These are phyloP conservation scores for Terebella lapidaria DNA, from an alignment of 2,888 invertebrate genomes.

Conservation along the genomic window DNA sequence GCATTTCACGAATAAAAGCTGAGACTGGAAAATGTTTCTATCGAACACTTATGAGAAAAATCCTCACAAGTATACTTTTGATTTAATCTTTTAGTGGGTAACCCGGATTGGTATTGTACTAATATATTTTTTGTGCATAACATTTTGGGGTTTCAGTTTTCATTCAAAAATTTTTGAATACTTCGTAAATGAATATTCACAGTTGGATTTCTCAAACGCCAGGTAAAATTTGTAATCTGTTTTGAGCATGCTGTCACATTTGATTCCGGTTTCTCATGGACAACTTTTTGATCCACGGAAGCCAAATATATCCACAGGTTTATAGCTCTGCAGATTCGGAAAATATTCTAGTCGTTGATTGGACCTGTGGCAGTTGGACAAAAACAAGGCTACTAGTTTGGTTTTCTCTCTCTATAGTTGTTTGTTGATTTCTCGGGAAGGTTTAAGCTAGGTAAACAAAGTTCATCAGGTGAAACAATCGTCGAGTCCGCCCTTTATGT, in stretches of 20 bases:
- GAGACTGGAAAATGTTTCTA: too few relatives aligned
- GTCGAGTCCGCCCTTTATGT: slow-evolving; percentile 93
- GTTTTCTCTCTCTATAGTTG: slow-evolving; percentile 73
- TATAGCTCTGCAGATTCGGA: slow-evolving; percentile 74
- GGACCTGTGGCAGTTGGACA: slow-evolving; percentile 91
- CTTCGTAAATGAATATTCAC: slow-evolving; percentile 88
- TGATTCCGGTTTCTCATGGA: slow-evolving; percentile 57
- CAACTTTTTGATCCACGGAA: slow-evolving; percentile 76
- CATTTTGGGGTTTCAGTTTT: too few relatives aligned
- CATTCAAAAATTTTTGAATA: too few relatives aligned
- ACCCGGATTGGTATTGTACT: too few relatives aligned
- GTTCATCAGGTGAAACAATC: slow-evolving; percentile 86
- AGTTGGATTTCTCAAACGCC: slow-evolving; percentile 92
- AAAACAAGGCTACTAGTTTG: slow-evolving; percentile 93
- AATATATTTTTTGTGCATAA: too few relatives aligned
- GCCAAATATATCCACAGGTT: slow-evolving; percentile 55
- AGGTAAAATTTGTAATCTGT: slow-evolving; percentile 82
- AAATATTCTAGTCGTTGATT: slow-evolving; percentile 86
- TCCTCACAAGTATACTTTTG: too few relatives aligned
- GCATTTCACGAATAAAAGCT: too few relatives aligned
- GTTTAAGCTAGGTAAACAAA: slow-evolving; percentile 15
- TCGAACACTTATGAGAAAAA: too few relatives aligned
- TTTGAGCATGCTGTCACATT: slow-evolving; percentile 76
- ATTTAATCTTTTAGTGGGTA: too few relatives aligned
- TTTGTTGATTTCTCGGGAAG: slow-evolving; percentile 8